Evolutionary conservation across 2,113 vertebrate genomes (phyloP), one percentile per base, ranked within the genome.

Genomic region (Lepidothrix coronata): DNA sequence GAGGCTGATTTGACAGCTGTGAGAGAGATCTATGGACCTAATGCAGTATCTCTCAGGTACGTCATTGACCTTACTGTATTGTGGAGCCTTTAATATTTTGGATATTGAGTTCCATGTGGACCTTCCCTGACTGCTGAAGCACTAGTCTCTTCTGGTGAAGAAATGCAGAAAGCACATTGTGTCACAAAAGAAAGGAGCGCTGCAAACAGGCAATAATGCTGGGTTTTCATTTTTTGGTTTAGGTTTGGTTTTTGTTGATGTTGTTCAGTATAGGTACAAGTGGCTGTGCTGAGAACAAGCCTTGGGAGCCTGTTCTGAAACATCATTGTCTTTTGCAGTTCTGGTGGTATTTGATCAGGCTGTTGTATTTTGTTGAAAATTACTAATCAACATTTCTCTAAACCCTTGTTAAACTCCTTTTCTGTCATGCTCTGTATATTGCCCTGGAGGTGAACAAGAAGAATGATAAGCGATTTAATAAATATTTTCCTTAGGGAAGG

Each of bases 21-120:
- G 93, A 98, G 98, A 97, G 99, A 99, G 94, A 95, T 99, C 93
- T 99, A 99, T 82, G 98, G 99, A 91, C 98, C 98, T 92, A 98
- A 98, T 77, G 98, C 98, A 96, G 98, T 99, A 96, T 99, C 99
- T 98, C 99, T 99, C 98, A 99, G 98, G 98, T 99, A 98, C 37
- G 52, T 48, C 8, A 22, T 8, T 49, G 12, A 8, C 4, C 27
- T 43, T 79, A 49, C 30, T 3, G 0, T 77, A 8, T 21, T 59
- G 14, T 49, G 23, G 39, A 68, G 58, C 14, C 37, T 76, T 81
- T 37, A 31, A 62, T 2, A 0, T 46, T 86, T 76, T 55, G 8
- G 46, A n/a, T 31, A 63, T 30, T 27, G 39, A 37, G 9, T n/a
- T 89, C 30, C 14, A 2, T 61, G 6, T 44, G 37, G 35, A 66